Evolutionary conservation across 2,797 vertebrate genomes (phyloP).

Genomic region (Emys orbicularis): DNA sequence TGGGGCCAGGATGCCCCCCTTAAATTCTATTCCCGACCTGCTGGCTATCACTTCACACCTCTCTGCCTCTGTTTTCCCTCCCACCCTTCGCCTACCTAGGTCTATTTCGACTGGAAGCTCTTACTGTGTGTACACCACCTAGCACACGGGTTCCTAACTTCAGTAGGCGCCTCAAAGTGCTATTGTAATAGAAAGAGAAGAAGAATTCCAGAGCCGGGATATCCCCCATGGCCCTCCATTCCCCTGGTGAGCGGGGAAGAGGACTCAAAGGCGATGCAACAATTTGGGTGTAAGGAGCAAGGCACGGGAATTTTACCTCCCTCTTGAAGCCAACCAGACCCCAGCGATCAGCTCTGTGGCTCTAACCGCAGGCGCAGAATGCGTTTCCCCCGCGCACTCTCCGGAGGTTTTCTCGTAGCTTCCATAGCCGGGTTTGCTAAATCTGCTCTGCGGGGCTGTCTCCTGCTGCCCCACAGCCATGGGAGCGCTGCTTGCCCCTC

Average conservation of each 20-base stretch:
- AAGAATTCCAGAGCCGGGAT: background rate
- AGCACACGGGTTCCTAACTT: background rate
- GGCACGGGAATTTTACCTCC: background rate
- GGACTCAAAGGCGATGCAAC: background rate
- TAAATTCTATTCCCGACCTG: background rate
- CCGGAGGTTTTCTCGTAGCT: background rate
- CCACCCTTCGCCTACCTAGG: background rate
- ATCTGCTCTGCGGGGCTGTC: background rate
- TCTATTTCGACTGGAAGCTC: background rate
- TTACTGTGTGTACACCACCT: background rate
- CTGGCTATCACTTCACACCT: background rate
- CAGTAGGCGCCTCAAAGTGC: background rate
- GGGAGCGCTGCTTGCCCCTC: background rate
- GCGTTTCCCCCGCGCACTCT: background rate
- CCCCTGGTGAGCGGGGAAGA: background rate
- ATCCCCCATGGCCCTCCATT: background rate
- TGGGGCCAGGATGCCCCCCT: background rate
- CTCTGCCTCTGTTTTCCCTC: background rate
- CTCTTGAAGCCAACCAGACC: background rate
- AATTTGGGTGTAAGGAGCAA: background rate
- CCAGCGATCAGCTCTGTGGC: background rate
- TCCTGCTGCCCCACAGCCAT: background rate
- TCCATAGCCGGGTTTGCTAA: background rate
- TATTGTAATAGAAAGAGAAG: background rate
- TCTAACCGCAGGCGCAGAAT: background rate